Evolutionary conservation across 2,797 vertebrate species (phyloP).

Genomic region (Molossus alvarezi): DNA sequence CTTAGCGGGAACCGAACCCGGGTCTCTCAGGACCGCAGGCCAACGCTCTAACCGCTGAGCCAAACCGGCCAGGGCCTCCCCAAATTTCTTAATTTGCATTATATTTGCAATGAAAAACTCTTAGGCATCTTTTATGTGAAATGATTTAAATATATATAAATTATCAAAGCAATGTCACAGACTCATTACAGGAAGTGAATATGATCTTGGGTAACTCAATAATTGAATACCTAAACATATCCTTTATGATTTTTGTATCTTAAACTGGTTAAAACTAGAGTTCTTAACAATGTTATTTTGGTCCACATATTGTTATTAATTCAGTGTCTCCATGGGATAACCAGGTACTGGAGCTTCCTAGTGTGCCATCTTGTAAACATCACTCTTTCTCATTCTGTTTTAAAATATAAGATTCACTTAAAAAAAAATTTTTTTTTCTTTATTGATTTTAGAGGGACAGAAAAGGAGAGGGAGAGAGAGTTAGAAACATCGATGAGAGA

Average conservation of each 20-base stretch:
- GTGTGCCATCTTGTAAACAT: not conserved
- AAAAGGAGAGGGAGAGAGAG: too few relatives aligned
- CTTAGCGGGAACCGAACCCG: too few relatives aligned
- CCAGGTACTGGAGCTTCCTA: not conserved
- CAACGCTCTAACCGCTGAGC: too few relatives aligned
- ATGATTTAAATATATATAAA: not conserved
- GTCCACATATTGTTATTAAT: not conserved
- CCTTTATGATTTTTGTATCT: not conserved
- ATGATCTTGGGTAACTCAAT: slow-evolving; percentile 16
- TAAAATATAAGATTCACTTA: not conserved
- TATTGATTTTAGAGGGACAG: too few relatives aligned
- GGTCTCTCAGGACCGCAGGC: too few relatives aligned
- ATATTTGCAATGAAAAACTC: not conserved
- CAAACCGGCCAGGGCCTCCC: too few relatives aligned
- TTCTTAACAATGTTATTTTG: not conserved
- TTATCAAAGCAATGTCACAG: not conserved
- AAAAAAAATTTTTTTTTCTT: too few relatives aligned
- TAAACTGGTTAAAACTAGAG: not conserved
- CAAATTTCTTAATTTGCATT: not conserved
- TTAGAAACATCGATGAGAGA: too few relatives aligned
- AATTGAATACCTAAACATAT: not conserved
- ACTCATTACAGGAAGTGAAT: not conserved
- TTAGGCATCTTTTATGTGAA: slow-evolving; percentile 8
- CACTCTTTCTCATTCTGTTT: not conserved
- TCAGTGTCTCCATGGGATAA: not conserved